Conservation (phyloP, 2,888 invertebrate genomes). For the Melinaea menophilus region DNA sequence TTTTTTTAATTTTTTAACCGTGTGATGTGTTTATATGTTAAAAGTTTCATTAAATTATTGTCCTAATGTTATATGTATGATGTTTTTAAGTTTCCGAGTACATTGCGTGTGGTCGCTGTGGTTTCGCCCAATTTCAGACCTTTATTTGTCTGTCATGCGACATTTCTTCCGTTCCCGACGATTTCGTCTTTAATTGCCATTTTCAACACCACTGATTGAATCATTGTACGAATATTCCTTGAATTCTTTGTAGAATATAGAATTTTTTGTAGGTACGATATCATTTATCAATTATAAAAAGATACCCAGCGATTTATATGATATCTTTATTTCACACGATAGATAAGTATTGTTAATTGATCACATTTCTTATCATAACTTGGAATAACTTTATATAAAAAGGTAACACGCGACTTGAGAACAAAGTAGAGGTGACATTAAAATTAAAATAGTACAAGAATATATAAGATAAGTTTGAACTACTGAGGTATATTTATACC, state of each 20-base stretch:
- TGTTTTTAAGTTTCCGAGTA: conserved; percentile 46
- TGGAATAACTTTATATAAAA: conserved; percentile 23
- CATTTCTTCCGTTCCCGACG: conserved; percentile 48
- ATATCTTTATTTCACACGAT: conserved; percentile 31
- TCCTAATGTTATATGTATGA: conserved; percentile 2
- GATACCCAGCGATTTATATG: not conserved
- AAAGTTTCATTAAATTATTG: not conserved
- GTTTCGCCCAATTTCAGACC: conserved; percentile 58
- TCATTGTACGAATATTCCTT: conserved; percentile 26
- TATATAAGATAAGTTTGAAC: conserved; percentile 3
- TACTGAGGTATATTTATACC: not conserved
- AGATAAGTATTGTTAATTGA: conserved; percentile 31
- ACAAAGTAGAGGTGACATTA: conserved; percentile 10
- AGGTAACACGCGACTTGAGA: conserved; percentile 27
- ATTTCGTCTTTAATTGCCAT: conserved; percentile 55
- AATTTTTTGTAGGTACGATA: not conserved
- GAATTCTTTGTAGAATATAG: conserved; percentile 17
- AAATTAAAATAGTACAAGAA: conserved; percentile 8
- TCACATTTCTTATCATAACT: conserved; percentile 29
- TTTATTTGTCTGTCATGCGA: conserved; percentile 50
- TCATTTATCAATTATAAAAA: too few relatives aligned
- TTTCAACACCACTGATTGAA: conserved; percentile 50
- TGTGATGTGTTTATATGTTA: not conserved
- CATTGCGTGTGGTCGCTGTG: conserved; percentile 55
- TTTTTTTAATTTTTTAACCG: too few relatives aligned